Percentiles rank a stretch among this genome's conserved stretches.
Conservation (phyloP, 2,888 invertebrate species). For the Thymelicus lineola region DNA sequence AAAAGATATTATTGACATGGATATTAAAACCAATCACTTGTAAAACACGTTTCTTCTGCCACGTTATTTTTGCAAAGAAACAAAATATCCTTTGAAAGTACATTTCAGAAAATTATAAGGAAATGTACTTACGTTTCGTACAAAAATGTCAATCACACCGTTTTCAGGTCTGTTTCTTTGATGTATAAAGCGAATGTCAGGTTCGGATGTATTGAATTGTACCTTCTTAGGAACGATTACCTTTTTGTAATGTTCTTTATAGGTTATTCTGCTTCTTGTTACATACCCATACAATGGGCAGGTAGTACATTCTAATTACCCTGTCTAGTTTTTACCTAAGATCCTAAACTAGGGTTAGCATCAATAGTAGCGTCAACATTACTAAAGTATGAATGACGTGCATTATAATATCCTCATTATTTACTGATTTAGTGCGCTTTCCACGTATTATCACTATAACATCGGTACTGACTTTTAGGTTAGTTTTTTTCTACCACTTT, state of each 20-base stretch:
- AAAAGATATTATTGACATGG: background rate
- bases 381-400: too few relatives aligned
- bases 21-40: conserved; percentile 3
- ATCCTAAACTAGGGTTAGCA: too few relatives aligned
- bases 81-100: conserved; percentile 22
- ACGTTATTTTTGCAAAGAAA: conserved; percentile 14
- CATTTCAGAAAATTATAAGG: conserved; percentile 24
- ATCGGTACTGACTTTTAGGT: too few relatives aligned
- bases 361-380: too few relatives aligned
- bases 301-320: too few relatives aligned
- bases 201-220: conserved; percentile 6
- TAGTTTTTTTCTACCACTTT: too few relatives aligned
- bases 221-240: background rate
- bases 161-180: conserved; percentile 25
- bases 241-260: background rate
- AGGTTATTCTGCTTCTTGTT: too few relatives aligned
- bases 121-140: conserved; percentile 21
- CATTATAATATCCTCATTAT: too few relatives aligned
- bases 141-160: conserved; percentile 34
- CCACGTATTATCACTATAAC: too few relatives aligned
- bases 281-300: too few relatives aligned
- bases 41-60: background rate
- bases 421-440: too few relatives aligned
- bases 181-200: conserved; percentile 28
- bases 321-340: too few relatives aligned